A percentile compares a stretch with the other conserved stretches of the same genome.
Conservation (phyloP, 2,797 vertebrate genomes). For the Tapera naevia region DNA sequence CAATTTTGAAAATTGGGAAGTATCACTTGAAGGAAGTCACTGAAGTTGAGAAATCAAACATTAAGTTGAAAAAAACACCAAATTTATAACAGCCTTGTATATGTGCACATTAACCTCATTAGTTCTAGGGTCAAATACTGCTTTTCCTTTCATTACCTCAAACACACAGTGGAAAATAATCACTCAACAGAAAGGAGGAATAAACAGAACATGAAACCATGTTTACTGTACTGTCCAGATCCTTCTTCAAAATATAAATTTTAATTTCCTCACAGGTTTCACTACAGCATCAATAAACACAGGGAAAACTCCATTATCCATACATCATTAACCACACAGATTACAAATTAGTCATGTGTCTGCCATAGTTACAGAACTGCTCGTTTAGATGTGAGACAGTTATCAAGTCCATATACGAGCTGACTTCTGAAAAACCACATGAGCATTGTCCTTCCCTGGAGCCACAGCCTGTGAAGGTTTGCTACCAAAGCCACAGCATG, state of each 20-base stretch:
- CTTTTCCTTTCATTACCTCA: background rate
- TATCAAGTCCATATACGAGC: background rate
- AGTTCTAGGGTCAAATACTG: background rate
- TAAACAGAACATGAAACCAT: background rate
- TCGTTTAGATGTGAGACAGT: background rate
- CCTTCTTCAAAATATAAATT: background rate
- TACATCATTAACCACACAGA: background rate
- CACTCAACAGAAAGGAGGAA: background rate
- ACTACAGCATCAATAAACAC: background rate
- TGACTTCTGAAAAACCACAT: background rate
- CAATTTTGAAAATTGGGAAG: background rate
- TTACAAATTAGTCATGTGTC: background rate
- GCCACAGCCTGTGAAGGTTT: fast-evolving
- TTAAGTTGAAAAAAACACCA: background rate
- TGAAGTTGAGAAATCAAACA: background rate
- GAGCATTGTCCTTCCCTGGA: background rate
- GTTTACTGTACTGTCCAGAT: background rate
- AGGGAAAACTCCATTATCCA: background rate
- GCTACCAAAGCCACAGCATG: background rate
- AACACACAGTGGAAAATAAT: background rate
- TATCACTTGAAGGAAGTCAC: background rate
- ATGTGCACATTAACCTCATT: background rate
- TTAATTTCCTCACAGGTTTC: background rate
- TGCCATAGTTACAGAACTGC: background rate
- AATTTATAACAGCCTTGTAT: background rate